Evolutionary conservation across 1,140 invertebrate genomes (phyloP).

Genomic region (Euwallacea similis): DNA sequence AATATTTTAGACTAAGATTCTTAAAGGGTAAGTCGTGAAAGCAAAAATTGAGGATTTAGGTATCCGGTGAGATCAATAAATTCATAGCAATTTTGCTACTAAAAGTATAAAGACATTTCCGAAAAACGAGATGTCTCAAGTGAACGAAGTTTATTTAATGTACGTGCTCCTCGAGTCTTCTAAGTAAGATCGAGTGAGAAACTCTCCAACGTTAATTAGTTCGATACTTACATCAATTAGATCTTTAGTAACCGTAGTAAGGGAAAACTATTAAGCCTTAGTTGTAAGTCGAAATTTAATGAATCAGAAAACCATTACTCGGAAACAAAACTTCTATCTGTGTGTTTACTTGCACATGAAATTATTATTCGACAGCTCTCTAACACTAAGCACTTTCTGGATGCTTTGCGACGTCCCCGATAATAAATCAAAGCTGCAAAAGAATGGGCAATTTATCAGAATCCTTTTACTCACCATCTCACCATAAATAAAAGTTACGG

Average conservation of each 20-base stretch:
- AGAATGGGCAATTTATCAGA: constrained; percentile 19
- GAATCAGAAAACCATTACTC: not conserved
- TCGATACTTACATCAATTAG: not conserved
- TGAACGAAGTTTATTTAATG: too few species aligned
- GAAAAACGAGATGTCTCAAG: too few species aligned
- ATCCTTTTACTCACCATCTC: constrained; percentile 15
- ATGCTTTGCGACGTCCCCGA: not conserved
- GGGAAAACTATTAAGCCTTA: not conserved
- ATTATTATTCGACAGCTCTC: not conserved
- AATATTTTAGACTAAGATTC: too few species aligned
- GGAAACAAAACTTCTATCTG: not conserved
- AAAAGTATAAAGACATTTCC: too few species aligned
- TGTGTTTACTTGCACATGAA: not conserved
- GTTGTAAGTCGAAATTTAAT: not conserved
- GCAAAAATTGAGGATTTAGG: too few species aligned
- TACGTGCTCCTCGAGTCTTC: too few species aligned
- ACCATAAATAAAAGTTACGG: constrained; percentile 16
- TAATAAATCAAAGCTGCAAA: constrained; percentile 12
- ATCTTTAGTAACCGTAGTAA: not conserved
- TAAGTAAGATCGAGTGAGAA: too few species aligned
- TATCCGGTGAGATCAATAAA: too few species aligned
- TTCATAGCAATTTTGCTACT: too few species aligned
- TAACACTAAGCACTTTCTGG: not conserved
- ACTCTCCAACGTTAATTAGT: too few species aligned
- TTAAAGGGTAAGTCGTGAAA: too few species aligned